Base-by-base conservation (phyloP, 2,113 vertebrate species). In the Clarias batrachus region DNA sequence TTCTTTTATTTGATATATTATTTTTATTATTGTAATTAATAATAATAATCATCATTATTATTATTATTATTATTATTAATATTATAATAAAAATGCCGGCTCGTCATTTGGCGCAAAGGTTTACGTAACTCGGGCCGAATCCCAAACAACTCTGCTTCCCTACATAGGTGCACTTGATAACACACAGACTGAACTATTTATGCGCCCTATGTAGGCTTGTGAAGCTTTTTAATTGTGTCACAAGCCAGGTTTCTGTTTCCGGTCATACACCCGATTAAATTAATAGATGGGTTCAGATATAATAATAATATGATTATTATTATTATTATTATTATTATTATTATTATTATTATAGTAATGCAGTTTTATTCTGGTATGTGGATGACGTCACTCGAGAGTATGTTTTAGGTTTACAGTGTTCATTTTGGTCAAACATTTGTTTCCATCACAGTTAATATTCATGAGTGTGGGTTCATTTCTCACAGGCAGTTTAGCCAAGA, bases 1-100 rank as follows among this genome's bases (percentile, higher is more conserved):
- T 12, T 21, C 3, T 48, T 23, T 48, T 25, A 52, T 76, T 54
- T 77, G 13, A 1, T 14, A n/a, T 76, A 9, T 33, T 17, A 23
- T 48, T 12, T 25, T 88, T 90, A 91, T 93, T 93, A 92, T 91
- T 74, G 33, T 37, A 37, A 37, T 37, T 37, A 37, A 37, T 37
- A 37, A 37, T 37, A 37, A 37, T 3, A 33, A 48, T 48, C 0
- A 48, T 48, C 6, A 48, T 48, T 48, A 41, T 41, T 41, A 41
- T 41, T 6, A 41, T 41, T 41, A 41, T 41, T 41, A 41, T 41
- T 41, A 41, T 41, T 41, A 41, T 41, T 41, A 41, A 6, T 41
- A 41, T 41, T 41, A 48, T 48, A 9, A 48, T 48, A 48, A 48
- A 48, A 7, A 48, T 33, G 41, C n/a, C 81, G 81, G 81, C 63